Evolutionary conservation across 2,113 vertebrate genomes (phyloP).

Genomic region (Felis chaus): DNA sequence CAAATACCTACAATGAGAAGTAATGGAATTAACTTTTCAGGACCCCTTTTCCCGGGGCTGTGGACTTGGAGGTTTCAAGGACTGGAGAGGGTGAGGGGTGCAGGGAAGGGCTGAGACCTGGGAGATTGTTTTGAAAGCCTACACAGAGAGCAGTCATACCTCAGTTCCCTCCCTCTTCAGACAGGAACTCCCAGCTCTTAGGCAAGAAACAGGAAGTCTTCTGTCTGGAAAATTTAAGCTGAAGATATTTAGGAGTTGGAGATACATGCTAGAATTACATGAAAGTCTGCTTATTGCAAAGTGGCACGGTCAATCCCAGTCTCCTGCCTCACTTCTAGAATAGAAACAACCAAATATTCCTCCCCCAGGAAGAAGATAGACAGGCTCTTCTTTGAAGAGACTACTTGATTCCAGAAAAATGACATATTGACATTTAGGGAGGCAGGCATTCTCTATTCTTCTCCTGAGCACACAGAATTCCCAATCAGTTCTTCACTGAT

Average conservation of each 20-base stretch:
- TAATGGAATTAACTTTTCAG: neutral
- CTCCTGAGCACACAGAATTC: neutral
- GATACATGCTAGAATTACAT: neutral
- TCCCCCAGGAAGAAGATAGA: neutral
- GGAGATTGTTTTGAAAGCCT: neutral
- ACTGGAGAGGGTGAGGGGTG: neutral
- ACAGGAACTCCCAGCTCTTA: neutral
- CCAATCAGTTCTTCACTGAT: neutral
- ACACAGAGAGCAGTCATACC: neutral
- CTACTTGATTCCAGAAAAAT: neutral
- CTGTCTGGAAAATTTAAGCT: neutral
- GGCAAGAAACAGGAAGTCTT: neutral
- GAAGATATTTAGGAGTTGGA: neutral
- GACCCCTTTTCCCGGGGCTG: neutral
- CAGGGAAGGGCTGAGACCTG: neutral
- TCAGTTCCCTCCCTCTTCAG: neutral
- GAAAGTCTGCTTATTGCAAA: neutral
- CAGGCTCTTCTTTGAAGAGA: neutral
- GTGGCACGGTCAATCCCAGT: neutral
- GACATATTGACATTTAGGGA: neutral
- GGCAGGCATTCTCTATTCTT: neutral
- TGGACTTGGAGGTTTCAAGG: neutral
- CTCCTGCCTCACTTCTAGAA: neutral
- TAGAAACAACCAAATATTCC: neutral
- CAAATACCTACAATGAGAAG: neutral